Percentiles rank a stretch among this genome's conserved stretches.
Evolutionary conservation across 2,888 invertebrate species (phyloP).

Genomic region (Dorcus parallelipipedus): DNA sequence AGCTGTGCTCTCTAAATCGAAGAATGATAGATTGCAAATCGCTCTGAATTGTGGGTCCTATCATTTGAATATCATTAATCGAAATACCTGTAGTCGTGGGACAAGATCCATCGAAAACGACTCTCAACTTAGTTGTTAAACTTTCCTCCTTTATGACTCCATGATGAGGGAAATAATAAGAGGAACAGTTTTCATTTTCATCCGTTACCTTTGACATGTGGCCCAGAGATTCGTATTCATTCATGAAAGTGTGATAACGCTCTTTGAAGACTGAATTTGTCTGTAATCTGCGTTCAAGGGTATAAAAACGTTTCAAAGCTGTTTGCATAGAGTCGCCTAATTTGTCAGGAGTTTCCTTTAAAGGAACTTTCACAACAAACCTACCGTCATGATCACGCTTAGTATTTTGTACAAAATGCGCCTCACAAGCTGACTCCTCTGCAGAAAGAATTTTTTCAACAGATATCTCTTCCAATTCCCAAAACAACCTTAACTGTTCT

Average conservation of each 20-base stretch:
- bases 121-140: too few species aligned
- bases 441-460: too few species aligned
- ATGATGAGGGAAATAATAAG: constrained; percentile 3
- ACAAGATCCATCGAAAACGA: neutral
- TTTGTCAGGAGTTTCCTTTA: too few species aligned
- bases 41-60: constrained; percentile 28
- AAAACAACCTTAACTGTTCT: too few species aligned
- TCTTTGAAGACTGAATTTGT: neutral
- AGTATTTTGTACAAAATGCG: too few species aligned
- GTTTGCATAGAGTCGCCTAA: too few species aligned
- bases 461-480: too few species aligned
- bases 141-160: neutral
- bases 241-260: neutral
- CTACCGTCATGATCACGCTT: too few species aligned
- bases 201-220: neutral
- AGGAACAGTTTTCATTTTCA: neutral
- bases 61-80: constrained; percentile 26
- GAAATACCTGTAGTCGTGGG: constrained; percentile 15
- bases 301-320: neutral
- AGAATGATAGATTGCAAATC: constrained; percentile 18
- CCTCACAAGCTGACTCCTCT: too few species aligned
- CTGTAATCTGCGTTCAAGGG: neutral
- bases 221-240: neutral
- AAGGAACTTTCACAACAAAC: too few species aligned
- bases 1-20: constrained; percentile 12